Evolutionary conservation across 2,113 vertebrate genomes (phyloP).

Genomic region (Bagarius yarrelli): DNA sequence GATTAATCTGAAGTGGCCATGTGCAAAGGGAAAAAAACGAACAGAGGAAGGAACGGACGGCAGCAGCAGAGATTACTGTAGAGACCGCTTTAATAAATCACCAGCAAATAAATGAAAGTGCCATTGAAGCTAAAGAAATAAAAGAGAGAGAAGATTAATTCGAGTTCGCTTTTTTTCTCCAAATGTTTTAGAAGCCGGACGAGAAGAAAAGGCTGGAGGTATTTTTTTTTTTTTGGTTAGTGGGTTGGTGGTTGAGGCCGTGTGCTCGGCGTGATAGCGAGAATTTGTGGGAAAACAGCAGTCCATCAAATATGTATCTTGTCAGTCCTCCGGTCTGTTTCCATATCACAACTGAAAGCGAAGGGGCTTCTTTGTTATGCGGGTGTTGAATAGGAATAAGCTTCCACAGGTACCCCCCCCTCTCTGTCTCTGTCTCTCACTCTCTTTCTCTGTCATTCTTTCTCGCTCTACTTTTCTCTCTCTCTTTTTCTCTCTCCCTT

Average conservation of each 20-base stretch:
- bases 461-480: not conserved
- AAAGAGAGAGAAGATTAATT: conserved; percentile 40
- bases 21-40: conserved; percentile 15
- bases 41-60: not conserved
- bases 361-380: conserved; percentile 67
- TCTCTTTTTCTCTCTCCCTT: conserved; percentile 42
- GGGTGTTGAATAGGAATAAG: conserved; percentile 68
- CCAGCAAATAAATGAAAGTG: conserved; percentile 34
- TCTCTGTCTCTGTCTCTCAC: conserved; percentile 53
- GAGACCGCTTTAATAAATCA: conserved; percentile 42
- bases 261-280: conserved; percentile 53
- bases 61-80: conserved; percentile 35
- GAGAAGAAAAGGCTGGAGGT: conserved; percentile 29
- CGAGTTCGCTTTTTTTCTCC: conserved; percentile 31
- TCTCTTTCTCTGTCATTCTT: conserved; percentile 29
- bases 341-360: conserved; percentile 58
- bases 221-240: not conserved
- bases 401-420: conserved; percentile 66
- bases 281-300: conserved; percentile 56
- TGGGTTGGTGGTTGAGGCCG: conserved; percentile 32
- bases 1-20: conserved; percentile 27
- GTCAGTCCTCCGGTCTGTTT: conserved; percentile 60
- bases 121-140: conserved; percentile 29
- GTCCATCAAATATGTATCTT: conserved; percentile 59
- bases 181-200: conserved; percentile 48